These are phyloP conservation scores for Tiliacea citrago DNA, from an alignment of 2,888 invertebrate genomes.

Conservation along the genomic window DNA sequence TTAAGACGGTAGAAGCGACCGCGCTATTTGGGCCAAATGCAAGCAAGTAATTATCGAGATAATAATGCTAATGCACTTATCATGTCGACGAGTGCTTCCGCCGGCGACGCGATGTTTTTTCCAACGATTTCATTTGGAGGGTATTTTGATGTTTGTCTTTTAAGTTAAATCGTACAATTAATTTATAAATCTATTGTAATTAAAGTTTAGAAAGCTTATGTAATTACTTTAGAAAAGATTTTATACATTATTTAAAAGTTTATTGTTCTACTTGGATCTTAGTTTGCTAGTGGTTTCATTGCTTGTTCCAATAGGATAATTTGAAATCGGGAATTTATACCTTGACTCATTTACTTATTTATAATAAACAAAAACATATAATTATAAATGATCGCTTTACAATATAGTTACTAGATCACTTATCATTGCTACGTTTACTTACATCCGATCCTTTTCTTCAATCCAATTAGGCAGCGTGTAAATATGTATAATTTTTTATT, in stretches of 20 bases:
- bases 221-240: neutral
- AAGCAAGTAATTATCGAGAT: constrained; percentile 90
- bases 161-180: constrained; percentile 51
- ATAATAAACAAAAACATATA: neutral
- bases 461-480: constrained; percentile 74
- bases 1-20: constrained; percentile 85
- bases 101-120: constrained; percentile 76
- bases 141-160: constrained; percentile 58
- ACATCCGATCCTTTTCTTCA: constrained; percentile 66
- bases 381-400: neutral
- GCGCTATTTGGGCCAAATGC: constrained; percentile 89
- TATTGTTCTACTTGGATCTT: neutral
- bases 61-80: constrained; percentile 91
- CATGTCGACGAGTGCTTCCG: constrained; percentile 89
- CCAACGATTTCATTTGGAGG: constrained; percentile 73
- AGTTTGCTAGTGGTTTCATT: neutral
- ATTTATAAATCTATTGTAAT: constrained; percentile 45
- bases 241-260: neutral
- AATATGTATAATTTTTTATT: constrained; percentile 72
- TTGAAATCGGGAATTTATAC: neutral
- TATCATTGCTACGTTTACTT: constrained; percentile 60
- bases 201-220: constrained; percentile 3
- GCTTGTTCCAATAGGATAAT: neutral
- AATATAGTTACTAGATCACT: constrained; percentile 3
- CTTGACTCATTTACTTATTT: neutral